phyloP scores from a whole-genome alignment of 92 coral and sea anemone species.

The Palythoa caribaeorum region DNA sequence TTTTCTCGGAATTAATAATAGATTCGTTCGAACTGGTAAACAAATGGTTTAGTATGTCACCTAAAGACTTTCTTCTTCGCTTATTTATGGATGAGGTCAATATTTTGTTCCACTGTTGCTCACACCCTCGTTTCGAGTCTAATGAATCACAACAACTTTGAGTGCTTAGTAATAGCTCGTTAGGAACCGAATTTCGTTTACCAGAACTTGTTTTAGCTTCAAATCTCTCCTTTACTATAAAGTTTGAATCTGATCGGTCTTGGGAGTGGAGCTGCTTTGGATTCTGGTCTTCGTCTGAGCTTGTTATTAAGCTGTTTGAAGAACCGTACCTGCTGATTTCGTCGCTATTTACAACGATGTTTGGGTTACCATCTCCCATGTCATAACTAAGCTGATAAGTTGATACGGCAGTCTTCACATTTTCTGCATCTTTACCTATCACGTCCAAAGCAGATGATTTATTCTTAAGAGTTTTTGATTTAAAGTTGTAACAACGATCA shows the following conservation, averaged over 20 bases:
- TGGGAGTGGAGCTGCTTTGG: neutral
- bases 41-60: neutral
- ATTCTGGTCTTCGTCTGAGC: neutral
- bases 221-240: neutral
- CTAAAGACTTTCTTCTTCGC: neutral
- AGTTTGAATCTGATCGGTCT: neutral
- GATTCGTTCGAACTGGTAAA: too few relatives aligned
- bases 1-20: neutral
- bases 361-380: neutral
- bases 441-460: neutral
- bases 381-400: conserved; percentile 9
- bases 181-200: neutral
- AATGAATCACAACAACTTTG: neutral
- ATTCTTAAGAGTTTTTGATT: neutral
- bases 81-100: neutral
- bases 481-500: too few relatives aligned
- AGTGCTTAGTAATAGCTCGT: neutral
- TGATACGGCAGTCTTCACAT: neutral
- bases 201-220: neutral
- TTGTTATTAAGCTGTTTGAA: neutral
- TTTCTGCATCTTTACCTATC: neutral
- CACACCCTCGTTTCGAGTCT: neutral
- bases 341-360: neutral
- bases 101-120: neutral
- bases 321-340: neutral